These are phyloP conservation scores for Augiades crinisus DNA, from an alignment of 2,888 invertebrate genomes.

Conservation along the genomic window DNA sequence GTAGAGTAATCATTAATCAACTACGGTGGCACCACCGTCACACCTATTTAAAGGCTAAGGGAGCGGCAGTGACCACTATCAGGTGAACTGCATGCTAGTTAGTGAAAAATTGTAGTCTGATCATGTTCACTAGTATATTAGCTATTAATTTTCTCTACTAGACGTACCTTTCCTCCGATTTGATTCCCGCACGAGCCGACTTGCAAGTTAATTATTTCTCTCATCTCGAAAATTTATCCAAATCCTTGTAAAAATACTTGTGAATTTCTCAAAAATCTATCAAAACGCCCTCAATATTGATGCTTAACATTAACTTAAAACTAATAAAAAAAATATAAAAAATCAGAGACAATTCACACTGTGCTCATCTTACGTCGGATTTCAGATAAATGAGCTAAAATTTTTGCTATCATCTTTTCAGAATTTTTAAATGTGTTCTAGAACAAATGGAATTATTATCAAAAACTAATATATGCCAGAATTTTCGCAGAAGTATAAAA, in stretches of 20 bases:
- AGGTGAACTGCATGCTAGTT: no score
- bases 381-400: slow-evolving; percentile 46
- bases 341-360: slow-evolving; percentile 51
- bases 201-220: slow-evolving; percentile 90
- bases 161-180: slow-evolving; percentile 78
- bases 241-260: slow-evolving; percentile 47
- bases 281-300: slow-evolving; percentile 53
- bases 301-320: slow-evolving; percentile 74
- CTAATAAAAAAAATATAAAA: slow-evolving; percentile 60
- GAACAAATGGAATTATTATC: no score
- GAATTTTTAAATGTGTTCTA: slow-evolving; percentile 49
- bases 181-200: slow-evolving; percentile 87
- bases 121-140: no score
- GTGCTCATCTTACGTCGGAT: slow-evolving; percentile 63
- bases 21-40: no score
- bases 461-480: no score
- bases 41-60: no score
- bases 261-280: slow-evolving; percentile 55
- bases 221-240: slow-evolving; percentile 79
- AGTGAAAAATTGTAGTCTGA: no score
- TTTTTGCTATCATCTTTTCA: neutral
- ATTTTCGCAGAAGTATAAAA: no score
- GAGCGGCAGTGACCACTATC: no score
- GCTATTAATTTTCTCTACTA: neutral
- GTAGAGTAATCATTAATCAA: no score